Evolutionary conservation across 2,113 vertebrate genomes (phyloP).

Genomic region (Erpornis zantholeuca): DNA sequence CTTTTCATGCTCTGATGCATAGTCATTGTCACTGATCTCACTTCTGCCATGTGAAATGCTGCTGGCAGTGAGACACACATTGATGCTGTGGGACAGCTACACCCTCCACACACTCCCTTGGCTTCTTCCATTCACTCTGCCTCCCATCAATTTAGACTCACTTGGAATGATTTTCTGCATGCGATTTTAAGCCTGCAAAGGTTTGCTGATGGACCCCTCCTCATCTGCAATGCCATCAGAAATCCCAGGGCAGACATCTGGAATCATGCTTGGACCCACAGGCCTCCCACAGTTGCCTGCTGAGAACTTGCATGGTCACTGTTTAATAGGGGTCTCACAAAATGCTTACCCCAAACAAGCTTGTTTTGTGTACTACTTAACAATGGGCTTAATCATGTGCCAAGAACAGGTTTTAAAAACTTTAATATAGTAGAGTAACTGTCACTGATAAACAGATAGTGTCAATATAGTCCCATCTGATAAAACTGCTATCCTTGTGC

Average conservation of each 20-base stretch:
- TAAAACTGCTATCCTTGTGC: neutral
- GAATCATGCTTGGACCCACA: accelerated
- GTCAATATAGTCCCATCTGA: neutral
- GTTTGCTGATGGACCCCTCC: neutral
- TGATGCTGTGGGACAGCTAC: neutral
- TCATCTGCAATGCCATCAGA: neutral
- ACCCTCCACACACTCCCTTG: neutral
- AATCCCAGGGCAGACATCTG: accelerated
- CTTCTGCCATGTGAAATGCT: neutral
- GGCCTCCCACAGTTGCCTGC: neutral
- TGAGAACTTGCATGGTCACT: neutral
- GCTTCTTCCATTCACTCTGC: neutral
- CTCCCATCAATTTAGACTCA: neutral
- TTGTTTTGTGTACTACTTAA: neutral
- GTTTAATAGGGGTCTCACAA: neutral
- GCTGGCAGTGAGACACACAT: neutral
- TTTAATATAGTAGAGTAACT: neutral
- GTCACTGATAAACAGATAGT: neutral
- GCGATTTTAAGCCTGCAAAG: neutral
- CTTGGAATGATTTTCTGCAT: neutral
- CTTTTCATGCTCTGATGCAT: neutral
- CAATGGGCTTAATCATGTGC: neutral
- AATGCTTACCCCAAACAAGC: neutral
- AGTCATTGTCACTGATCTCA: neutral
- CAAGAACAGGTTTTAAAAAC: neutral